Evolutionary conservation across 2,113 vertebrate species (phyloP), one percentile per base, ranked within the genome.

Genomic region (Pandion haliaetus): DNA sequence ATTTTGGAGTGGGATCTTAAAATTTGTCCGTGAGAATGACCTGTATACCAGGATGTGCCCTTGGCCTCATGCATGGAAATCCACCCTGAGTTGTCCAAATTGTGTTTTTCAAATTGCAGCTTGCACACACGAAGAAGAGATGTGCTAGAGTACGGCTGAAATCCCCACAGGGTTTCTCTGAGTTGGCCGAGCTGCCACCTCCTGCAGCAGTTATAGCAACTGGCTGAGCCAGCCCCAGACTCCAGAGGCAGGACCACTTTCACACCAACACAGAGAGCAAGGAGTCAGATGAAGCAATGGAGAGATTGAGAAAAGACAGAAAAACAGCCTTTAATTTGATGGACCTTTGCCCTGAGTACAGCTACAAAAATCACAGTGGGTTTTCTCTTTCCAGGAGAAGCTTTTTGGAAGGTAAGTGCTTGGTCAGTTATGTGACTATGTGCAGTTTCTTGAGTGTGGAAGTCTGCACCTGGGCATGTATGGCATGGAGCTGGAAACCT

Each of bases 111-210:
- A 0, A 65, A 42, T 21, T 69, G 31, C 45, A 70, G 54, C 34
- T 88, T 52, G 40, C 11, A 54, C 45, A 26, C 4, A 8, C 3
- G 1, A 57, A 63, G 52, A 24, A 47, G 50, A 80, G 50, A 80
- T 24, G 62, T 63, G 61, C 55, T 86, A 50, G 42, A 58, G n/a
- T 55, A 38, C 36, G 62, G 42, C 50, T 49, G 69, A 65, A 73
- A 70, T 59, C 42, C 42, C 69, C 0, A 0, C 0, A 0, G 29
- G 28, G 3, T 50, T 90, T 65, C 47, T 57, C 29, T 10, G 5
- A 2, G 0, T 20, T 85, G 84, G 57, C 55, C 28, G 5, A 88
- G 61, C 13, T 80, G 57, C 40, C 4, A 5, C 40, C 54, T 87
- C 52, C n/a, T 2, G 0, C 38, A 58, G n/a, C 74, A 72, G 29